Base-by-base conservation (phyloP, 2,113 vertebrate species). In the Pollachius pollachius region DNA sequence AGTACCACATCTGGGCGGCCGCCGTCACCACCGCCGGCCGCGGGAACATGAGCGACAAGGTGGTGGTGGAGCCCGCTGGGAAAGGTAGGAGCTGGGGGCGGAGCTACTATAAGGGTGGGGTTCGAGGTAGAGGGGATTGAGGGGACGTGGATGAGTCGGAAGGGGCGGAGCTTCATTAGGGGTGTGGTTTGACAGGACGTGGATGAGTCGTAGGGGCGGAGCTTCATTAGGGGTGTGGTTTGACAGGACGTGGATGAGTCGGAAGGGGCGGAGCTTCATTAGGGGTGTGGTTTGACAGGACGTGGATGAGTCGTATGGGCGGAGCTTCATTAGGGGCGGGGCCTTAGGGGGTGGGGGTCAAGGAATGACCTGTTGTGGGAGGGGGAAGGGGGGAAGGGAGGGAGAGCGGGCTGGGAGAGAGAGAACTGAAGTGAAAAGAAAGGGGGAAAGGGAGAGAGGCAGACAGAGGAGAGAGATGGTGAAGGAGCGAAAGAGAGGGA, bases 1-100 rank as follows among this genome's bases (percentile, higher is more conserved):
- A 98, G 85, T 99, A 99, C 90, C 88, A 96, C 90, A 95, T 99
- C 65, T 99, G 97, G 96, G 94, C 98, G 18, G 96, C 97, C 0
- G 97, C 97, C 0, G 97, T 99, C 85, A 98, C 97, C 75, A 98
- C 97, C 0, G 97, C 97, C 0, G 97, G 97, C 68, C 92, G 96
- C 0, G 97, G 97, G 70, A 99, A 99, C 93, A 92, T 96, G 87
- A 99, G 97, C 3, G 92, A 98, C 90, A 98, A 97, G 82, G 97
- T 99, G 88, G 97, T 92, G 63, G 95, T 98, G 7, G 96, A 99
- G 90, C 97, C 97, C 12, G 95, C 96, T 5, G 94, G 94, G 81
- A 99, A 99, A 92, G 97, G 97, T 99, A 81, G 56, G 84, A 80
- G 77, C 68, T 73, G 60, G 23, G 15, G 76, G 75, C 65, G 12